phyloP scores from a whole-genome alignment of 2,113 vertebrate genomes.

The Pelecanoides urinatrix region DNA sequence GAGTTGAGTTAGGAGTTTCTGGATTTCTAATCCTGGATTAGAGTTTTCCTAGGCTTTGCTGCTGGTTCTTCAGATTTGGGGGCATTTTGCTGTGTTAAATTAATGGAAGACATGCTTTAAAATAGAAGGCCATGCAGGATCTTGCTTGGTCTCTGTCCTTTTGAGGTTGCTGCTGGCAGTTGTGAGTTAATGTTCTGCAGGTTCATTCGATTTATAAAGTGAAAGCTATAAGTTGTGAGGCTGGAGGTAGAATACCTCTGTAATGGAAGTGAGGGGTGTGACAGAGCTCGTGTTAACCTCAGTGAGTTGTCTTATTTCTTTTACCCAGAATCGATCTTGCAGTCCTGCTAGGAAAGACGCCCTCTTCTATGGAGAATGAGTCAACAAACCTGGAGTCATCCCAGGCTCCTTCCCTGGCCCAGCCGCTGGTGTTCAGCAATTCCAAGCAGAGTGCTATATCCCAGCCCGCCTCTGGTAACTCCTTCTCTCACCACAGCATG shows the following conservation, averaged over 20 bases:
- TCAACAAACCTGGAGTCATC: conserved; percentile 80
- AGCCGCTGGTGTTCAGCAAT: conserved; percentile 96
- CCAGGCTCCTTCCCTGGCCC: conserved; percentile 86
- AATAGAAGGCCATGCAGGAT: neutral
- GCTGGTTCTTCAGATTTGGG: neutral
- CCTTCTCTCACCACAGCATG: conserved; percentile 93
- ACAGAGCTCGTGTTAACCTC: neutral
- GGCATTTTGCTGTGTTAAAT: neutral
- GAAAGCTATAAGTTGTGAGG: neutral
- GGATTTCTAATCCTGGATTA: neutral
- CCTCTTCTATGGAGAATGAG: conserved; percentile 90
- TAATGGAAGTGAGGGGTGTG: neutral
- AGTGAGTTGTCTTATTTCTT: neutral
- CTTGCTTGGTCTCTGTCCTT: neutral
- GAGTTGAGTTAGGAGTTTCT: neutral
- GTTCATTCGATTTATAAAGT: neutral
- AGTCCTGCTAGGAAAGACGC: conserved; percentile 94
- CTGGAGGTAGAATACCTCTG: neutral
- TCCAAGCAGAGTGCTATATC: conserved; percentile 90
- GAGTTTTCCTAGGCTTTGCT: neutral
- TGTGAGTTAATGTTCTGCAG: neutral
- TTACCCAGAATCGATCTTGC: conserved; percentile 90
- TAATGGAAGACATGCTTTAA: neutral
- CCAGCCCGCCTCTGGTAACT: conserved; percentile 80
- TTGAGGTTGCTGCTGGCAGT: neutral